Evolutionary conservation across 2,888 invertebrate genomes (phyloP), one percentile per base, ranked within the genome.

Genomic region (Dusona sp.): DNA sequence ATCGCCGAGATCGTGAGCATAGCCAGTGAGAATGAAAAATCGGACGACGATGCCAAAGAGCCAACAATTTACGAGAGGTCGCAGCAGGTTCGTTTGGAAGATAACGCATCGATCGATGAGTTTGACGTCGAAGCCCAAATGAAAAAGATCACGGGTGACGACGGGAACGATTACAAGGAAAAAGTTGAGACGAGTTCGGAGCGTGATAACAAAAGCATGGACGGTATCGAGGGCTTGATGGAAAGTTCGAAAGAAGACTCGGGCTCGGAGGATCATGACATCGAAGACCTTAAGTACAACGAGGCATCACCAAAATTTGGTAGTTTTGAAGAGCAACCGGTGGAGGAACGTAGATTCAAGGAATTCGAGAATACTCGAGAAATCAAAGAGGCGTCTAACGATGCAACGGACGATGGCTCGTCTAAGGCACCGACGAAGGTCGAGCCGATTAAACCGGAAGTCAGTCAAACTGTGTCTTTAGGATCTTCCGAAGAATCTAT

Each of bases 101-200:
- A 92, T 25, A 91, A 90, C 19, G 88, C 86, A 48, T 92, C 92
- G n/a, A 92, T 94, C 81, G 94, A 94, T 33, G 94, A 94, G 54
- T 94, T 94, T 48, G 94, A 94, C 64, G 93, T 94, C 3, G 94
- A 94, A 79, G 94, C 94, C 3, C 94, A 94, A 75, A 94, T 94
- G 92, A 94, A 93, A 84, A 94, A 92, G 83, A 92, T 94, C 45
- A 94, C 94, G 0, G 94, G 94, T 0, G 94, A 94, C 67, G 94
- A 94, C 51, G 94, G 94, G 0, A 91, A 94, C 67, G 94, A 94
- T 86, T 94, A 93, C 79, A 92, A 93, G 80, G 93, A 93, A 38
- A 94, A 94, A 61, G 84, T 92, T 0, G 92, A 94, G 9, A 90
- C 89, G 2, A 89, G 89, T 25, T 90, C 90, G 0, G 94, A 94